These are phyloP conservation scores for Cantharis rufa DNA, from an alignment of 2,888 invertebrate genomes.

Conservation along the genomic window DNA sequence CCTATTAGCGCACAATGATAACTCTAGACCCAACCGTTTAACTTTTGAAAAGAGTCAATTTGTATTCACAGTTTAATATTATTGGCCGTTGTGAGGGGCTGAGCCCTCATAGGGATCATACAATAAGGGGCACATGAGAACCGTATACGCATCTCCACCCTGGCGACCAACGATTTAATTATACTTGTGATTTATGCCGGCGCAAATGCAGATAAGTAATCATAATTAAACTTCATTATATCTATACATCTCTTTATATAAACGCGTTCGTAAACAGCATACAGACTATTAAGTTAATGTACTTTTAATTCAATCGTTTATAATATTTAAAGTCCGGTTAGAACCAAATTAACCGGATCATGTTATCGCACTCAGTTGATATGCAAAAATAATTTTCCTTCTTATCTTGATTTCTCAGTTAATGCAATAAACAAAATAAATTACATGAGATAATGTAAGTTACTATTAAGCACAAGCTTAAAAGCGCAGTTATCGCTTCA, in stretches of 20 bases:
- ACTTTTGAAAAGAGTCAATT: conserved; percentile 54
- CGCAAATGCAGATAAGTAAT: conserved; percentile 49
- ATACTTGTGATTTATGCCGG: conserved; percentile 50
- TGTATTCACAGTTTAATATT: conserved; percentile 51
- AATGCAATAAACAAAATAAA: not conserved
- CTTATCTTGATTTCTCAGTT: conserved; percentile 5
- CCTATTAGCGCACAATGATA: conserved; percentile 39
- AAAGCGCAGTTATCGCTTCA: not conserved
- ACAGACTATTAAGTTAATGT: conserved; percentile 43
- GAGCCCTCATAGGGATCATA: conserved; percentile 43
- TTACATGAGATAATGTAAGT: not conserved
- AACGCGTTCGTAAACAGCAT: conserved; percentile 44
- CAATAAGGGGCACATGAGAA: conserved; percentile 49
- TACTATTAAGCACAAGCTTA: not conserved
- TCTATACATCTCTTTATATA: conserved; percentile 46
- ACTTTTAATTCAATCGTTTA: conserved; percentile 44
- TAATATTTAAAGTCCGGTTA: conserved; percentile 34
- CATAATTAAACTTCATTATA: conserved; percentile 50
- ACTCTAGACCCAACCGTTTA: conserved; percentile 53
- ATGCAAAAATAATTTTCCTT: conserved; percentile 5
- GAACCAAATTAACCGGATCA: conserved; percentile 43
- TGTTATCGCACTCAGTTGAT: conserved; percentile 45
- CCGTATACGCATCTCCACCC: conserved; percentile 43
- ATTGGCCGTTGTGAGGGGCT: conserved; percentile 42
- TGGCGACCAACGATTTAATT: conserved; percentile 51